Base-by-base conservation (phyloP, 2,888 invertebrate genomes). In the Leucania comma region DNA sequence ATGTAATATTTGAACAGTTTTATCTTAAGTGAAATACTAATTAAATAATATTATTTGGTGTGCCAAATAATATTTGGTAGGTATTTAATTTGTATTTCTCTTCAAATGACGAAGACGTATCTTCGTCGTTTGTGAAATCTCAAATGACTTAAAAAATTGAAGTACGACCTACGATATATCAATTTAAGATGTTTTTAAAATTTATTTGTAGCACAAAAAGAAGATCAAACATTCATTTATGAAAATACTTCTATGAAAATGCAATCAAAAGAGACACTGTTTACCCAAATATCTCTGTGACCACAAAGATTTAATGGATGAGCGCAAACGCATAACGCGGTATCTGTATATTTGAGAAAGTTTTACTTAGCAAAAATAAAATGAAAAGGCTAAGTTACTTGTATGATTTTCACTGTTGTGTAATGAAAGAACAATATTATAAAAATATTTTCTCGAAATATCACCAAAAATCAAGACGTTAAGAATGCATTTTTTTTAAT, bases 291-390 rank as follows among this genome's bases (percentile, higher is more conserved):
- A 42, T 46, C 8, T 50, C 42, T 22, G 4, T 32, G 24, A 22
- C 20, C 10, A 17, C 20, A 56, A 8, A 59, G 17, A 73, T 32
- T 24, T 32, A 10, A 57, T 35, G 17, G 53, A 61, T 51, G 57
- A 81, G 56, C 9, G 51, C 10, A 59, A 35, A 35, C 17, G 50
- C 32, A 72, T 46, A 48, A 58, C 10, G 60, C 10, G 24, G 72
- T 66, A 72, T 57, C 24, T 57, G 53, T 38, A 24, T 50, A 50
- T 75, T 62, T 51, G 1, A 8, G 48, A 17, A 68, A 14, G 6
- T 12, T 24, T 24, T 54, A 8, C 10, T 3, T 22, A 38, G 2
- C 32, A 32, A 32, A 42, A 46, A 8, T 26, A 26, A 12, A 22
- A 3, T 4, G 24, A 20, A 12, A 32, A 17, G 8, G n/a, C 22